Evolutionary conservation across 2,888 invertebrate species (phyloP), one percentile per base, ranked within the genome.

Genomic region (Mellilla xanthometata): DNA sequence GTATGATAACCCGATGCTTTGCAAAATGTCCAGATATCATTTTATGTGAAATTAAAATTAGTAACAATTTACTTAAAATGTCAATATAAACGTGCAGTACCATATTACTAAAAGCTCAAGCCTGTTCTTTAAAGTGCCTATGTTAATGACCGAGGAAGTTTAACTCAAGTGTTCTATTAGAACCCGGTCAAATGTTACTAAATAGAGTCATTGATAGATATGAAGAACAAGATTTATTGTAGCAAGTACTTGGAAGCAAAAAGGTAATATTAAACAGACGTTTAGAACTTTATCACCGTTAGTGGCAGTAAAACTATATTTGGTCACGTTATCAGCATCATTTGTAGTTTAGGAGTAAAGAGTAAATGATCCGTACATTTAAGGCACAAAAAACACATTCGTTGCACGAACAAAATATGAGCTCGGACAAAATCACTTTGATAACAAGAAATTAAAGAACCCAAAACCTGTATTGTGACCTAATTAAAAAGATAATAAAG

Each of bases 401-500:
- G n/a, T n/a, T n/a, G n/a, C n/a, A n/a, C n/a, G n/a, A n/a, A n/a
- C n/a, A n/a, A n/a, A n/a, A n/a, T n/a, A n/a, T n/a, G n/a, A n/a
- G n/a, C n/a, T n/a, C n/a, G n/a, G n/a, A n/a, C n/a, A n/a, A n/a
- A n/a, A n/a, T n/a, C n/a, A n/a, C n/a, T n/a, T n/a, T n/a, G n/a
- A n/a, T n/a, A n/a, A n/a, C n/a, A n/a, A n/a, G n/a, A 43, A 52
- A 40, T 12, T 33, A 38, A 26, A 27, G 31, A 24, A 50, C 28
- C 33, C 38, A 13, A 29, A 50, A 7, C 12, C 11, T 7, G 8
- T 2, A 31, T 30, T 10, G 24, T 32, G 33, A 49, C 41, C 39
- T 41, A 46, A 46, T 52, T 39, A 55, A 39, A 45, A 49, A 36
- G 39, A 52, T 43, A 56, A 50, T 38, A 36, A 32, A 43, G 33